Percentiles rank a stretch among this genome's conserved stretches.
These are phyloP conservation scores for Chromobotia macracanthus DNA, from an alignment of 2,797 vertebrate genomes.

Conservation along the genomic window DNA sequence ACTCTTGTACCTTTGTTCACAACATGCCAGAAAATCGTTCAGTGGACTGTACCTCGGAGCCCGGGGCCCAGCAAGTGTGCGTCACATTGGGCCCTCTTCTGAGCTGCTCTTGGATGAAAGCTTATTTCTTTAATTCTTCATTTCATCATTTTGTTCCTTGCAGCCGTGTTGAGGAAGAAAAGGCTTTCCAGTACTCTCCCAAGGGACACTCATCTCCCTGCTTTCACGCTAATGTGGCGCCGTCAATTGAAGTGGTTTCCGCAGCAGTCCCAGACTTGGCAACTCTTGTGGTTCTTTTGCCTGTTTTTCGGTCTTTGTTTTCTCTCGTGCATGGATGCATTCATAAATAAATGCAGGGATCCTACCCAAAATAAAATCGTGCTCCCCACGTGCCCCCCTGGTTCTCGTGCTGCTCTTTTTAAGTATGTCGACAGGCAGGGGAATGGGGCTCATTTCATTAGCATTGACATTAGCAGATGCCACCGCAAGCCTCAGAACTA, in stretches of 20 bases:
- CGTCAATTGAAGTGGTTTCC: constrained; percentile 59
- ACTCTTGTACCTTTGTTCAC: constrained; percentile 45
- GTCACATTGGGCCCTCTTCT: constrained; percentile 17
- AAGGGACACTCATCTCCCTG: constrained; percentile 55
- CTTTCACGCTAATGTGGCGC: constrained; percentile 58
- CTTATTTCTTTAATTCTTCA: constrained; percentile 48
- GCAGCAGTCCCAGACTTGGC: constrained; percentile 51
- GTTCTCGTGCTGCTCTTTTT: constrained; percentile 61
- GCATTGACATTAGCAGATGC: constrained; percentile 78
- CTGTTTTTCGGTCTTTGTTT: constrained; percentile 59
- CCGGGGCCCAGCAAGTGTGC: constrained; percentile 19
- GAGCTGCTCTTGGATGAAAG: constrained; percentile 31
- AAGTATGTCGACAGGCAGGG: constrained; percentile 64
- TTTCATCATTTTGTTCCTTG: constrained; percentile 41
- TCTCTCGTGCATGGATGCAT: constrained; percentile 64
- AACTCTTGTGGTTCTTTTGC: constrained; percentile 53
- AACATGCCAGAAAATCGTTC: constrained; percentile 35
- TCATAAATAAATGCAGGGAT: constrained; percentile 57
- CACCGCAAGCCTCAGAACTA: constrained; percentile 74
- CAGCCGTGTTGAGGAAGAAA: constrained; percentile 42
- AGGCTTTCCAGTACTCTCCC: constrained; percentile 60
- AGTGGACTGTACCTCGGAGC: constrained; percentile 24
- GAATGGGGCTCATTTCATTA: constrained; percentile 68
- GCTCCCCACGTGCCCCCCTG: constrained; percentile 20
- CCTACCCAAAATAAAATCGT: constrained; percentile 48